A percentile compares a stretch with the other conserved stretches of the same genome.
phyloP scores from a whole-genome alignment of 2,888 invertebrate species.

The Hydraecia micacea region DNA sequence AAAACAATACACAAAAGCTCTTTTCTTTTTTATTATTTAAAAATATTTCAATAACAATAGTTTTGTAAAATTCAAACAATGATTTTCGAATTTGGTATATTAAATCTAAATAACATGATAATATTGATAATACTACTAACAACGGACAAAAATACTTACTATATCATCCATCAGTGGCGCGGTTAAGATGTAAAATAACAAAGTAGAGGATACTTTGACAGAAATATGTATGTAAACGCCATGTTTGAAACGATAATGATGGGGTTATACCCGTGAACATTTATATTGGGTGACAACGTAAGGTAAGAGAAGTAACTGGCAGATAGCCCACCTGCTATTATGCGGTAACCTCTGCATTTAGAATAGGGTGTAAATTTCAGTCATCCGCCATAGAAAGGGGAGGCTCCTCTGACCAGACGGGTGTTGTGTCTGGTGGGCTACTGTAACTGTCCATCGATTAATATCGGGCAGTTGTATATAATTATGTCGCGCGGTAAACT shows the following conservation, averaged over 20 bases:
- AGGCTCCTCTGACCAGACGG: too few relatives aligned
- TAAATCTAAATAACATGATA: conserved; percentile 25
- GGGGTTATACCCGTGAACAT: background rate
- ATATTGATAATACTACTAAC: conserved; percentile 6
- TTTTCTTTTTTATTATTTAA: conserved; percentile 17
- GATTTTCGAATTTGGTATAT: conserved; percentile 10
- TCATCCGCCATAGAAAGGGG: too few relatives aligned
- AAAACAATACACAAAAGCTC: conserved; percentile 23
- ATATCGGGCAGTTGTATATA: too few relatives aligned
- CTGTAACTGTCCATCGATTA: too few relatives aligned
- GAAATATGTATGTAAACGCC: too few relatives aligned
- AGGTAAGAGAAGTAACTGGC: background rate
- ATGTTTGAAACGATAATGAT: too few relatives aligned
- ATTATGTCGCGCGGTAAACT: too few relatives aligned
- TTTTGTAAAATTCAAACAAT: conserved; percentile 4
- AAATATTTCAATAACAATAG: conserved; percentile 7
- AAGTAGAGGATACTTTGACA: background rate
- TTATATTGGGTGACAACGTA: background rate
- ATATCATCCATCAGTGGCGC: background rate
- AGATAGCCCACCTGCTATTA: too few relatives aligned
- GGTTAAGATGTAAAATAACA: background rate
- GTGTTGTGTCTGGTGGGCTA: too few relatives aligned
- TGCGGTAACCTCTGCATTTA: too few relatives aligned
- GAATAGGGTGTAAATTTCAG: too few relatives aligned
- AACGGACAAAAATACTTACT: background rate